Evolutionary conservation across 2,113 vertebrate genomes (phyloP).

Genomic region (Thinocorus orbignyianus): DNA sequence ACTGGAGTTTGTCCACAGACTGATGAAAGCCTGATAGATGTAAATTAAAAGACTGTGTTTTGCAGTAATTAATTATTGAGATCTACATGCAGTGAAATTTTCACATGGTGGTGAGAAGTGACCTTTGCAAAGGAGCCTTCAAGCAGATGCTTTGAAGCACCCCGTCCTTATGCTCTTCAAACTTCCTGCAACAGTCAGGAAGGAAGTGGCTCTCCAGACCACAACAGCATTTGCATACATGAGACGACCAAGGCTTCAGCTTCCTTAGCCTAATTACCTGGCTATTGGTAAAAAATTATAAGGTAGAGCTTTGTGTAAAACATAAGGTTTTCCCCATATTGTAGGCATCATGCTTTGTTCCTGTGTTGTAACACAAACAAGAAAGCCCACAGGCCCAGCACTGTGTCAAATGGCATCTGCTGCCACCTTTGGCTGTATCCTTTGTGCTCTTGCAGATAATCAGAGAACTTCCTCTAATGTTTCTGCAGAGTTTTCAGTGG

Average conservation of each 20-base stretch:
- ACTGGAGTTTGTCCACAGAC: neutral
- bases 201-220: neutral
- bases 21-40: neutral
- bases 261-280: neutral
- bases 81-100: neutral
- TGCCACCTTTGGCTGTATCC: neutral
- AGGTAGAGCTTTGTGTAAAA: neutral
- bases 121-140: constrained; percentile 21
- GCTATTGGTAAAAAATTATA: neutral
- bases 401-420: neutral
- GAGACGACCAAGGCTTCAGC: rapidly evolving
- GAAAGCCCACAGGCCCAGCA: neutral
- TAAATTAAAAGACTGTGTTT: neutral
- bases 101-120: neutral
- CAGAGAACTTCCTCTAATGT: neutral
- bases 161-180: neutral
- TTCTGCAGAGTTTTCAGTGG: neutral
- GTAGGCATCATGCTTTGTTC: neutral
- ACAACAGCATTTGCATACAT: rapidly evolving
- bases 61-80: constrained; percentile 30
- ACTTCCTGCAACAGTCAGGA: neutral
- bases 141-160: neutral
- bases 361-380: neutral
- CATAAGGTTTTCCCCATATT: neutral
- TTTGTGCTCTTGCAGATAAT: neutral